Evolutionary conservation across 2,888 invertebrate species (phyloP).

Genomic region (Amphipoea lucens): DNA sequence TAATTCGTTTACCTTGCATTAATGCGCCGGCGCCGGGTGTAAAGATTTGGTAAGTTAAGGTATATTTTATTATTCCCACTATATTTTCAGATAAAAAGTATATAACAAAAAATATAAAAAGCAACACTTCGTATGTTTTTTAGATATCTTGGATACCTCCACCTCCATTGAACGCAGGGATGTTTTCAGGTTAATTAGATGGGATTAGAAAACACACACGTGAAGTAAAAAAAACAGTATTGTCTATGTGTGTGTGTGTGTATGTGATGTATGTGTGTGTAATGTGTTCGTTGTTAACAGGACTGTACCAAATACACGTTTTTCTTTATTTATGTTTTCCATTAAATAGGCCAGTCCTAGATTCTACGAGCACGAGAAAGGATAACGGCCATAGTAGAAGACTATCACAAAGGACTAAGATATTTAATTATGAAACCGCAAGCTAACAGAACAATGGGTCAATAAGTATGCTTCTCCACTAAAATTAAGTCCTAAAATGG

Average conservation of each 20-base stretch:
- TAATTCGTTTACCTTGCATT: not conserved
- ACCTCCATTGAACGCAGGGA: too few species aligned
- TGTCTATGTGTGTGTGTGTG: not conserved
- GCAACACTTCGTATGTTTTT: not conserved
- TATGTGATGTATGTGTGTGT: not conserved
- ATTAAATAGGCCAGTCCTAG: too few species aligned
- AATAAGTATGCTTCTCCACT: not conserved
- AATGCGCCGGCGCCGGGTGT: too few species aligned
- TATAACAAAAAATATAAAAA: not conserved
- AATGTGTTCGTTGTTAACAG: not conserved
- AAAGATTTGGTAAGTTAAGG: not conserved
- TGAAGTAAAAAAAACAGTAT: not conserved
- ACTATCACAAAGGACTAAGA: not conserved
- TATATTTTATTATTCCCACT: not conserved
- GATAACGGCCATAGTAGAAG: too few species aligned
- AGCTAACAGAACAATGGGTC: slow-evolving; percentile 6
- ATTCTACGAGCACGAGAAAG: not conserved
- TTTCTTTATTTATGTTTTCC: not conserved
- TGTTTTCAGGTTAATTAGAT: not conserved
- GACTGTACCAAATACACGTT: not conserved
- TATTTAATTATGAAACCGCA: not conserved
- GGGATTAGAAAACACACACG: not conserved
- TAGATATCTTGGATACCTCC: too few species aligned
- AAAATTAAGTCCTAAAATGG: slow-evolving; percentile 24
- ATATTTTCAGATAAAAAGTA: not conserved